Percentiles rank a stretch among this genome's conserved stretches.
These are phyloP conservation scores for Irena cyanogastra DNA, from an alignment of 2,113 vertebrate genomes.

Conservation along the genomic window DNA sequence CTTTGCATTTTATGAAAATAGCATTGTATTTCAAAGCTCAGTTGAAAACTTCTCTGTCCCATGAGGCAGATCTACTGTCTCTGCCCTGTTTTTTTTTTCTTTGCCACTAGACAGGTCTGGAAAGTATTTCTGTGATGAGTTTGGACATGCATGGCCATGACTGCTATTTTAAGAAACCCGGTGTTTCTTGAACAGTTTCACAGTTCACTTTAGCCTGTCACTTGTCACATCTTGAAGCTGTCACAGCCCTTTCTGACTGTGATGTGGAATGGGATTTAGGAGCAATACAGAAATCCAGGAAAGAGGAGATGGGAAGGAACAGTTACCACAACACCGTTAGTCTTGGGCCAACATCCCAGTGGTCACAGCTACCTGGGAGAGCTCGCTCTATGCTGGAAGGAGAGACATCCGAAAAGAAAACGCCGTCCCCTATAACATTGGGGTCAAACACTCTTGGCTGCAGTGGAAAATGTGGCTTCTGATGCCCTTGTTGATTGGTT, in stretches of 20 bases:
- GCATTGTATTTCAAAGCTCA: not conserved
- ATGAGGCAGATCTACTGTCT: not conserved
- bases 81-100: not conserved
- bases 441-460: conserved; percentile 75
- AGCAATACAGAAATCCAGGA: not conserved
- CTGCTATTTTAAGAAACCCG: not conserved
- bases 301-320: not conserved
- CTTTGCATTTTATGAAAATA: conserved; percentile 27
- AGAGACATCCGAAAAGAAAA: conserved; percentile 76
- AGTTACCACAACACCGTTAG: not conserved
- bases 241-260: not conserved
- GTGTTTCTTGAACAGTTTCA: not conserved
- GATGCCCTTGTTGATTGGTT: conserved; percentile 63
- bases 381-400: conserved; percentile 66
- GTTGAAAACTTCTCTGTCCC: not conserved
- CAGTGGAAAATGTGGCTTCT: conserved; percentile 59
- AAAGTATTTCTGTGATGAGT: not conserved
- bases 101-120: not conserved
- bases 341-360: not conserved
- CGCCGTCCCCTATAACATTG: conserved; percentile 81
- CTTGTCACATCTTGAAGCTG: not conserved
- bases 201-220: accelerated
- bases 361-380: conserved; percentile 72
- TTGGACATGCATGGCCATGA: not conserved
- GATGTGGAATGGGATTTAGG: not conserved